A percentile compares a stretch with the other conserved stretches of the same genome.
Conservation (phyloP, 2,888 invertebrate genomes). For the Pheosia gnoma region DNA sequence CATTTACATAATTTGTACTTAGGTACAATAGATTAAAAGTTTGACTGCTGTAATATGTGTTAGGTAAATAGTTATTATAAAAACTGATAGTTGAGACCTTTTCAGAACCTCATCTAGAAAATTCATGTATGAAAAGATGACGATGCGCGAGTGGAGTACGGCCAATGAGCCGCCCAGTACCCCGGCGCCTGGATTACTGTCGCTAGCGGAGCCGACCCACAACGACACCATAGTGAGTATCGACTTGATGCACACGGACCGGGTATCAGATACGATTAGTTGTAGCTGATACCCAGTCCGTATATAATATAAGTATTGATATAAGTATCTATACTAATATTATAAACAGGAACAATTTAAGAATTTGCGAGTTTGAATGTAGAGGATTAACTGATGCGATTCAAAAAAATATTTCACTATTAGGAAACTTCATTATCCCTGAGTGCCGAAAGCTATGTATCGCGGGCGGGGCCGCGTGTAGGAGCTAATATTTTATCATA, state of each 20-base stretch:
- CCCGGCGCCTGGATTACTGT: slow-evolving; percentile 74
- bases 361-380: too few relatives aligned
- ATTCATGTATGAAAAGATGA: slow-evolving; percentile 82
- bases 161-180: slow-evolving; percentile 66
- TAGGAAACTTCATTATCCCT: too few relatives aligned
- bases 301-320: too few relatives aligned
- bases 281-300: too few relatives aligned
- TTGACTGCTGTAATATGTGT: background rate
- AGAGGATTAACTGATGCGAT: too few relatives aligned
- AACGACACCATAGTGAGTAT: slow-evolving; percentile 65
- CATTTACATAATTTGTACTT: background rate
- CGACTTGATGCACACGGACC: background rate
- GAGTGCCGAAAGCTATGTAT: too few relatives aligned
- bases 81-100: slow-evolving; percentile 9
- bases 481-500: too few relatives aligned
- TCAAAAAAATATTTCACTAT: too few relatives aligned
- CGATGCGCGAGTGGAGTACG: slow-evolving; percentile 79
- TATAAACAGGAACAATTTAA: too few relatives aligned
- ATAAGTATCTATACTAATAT: too few relatives aligned
- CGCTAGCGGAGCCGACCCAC: slow-evolving; percentile 69
- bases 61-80: background rate
- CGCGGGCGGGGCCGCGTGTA: too few relatives aligned
- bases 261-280: background rate
- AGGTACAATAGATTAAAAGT: background rate
- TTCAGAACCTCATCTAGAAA: slow-evolving; percentile 80